phyloP scores from a whole-genome alignment of 2,113 vertebrate species.

The Hemiscyllium ocellatum region DNA sequence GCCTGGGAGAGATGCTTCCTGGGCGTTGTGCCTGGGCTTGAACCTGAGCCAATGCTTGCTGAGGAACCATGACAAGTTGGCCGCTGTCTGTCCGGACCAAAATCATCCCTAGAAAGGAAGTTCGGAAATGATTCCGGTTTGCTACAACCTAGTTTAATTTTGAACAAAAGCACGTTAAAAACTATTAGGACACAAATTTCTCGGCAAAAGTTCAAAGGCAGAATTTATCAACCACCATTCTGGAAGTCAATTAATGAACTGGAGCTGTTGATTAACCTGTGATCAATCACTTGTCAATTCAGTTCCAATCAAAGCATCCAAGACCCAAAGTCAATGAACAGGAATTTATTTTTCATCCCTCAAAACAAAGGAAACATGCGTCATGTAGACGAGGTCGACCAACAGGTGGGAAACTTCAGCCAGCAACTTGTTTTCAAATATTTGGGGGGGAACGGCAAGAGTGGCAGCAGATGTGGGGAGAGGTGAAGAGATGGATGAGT shows the following conservation, averaged over 20 bases:
- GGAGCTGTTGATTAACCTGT: background rate
- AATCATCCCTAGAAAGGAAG: constrained; percentile 63
- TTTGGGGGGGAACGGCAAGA: no score
- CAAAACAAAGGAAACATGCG: background rate
- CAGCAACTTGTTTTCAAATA: no score
- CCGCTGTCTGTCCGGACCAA: constrained; percentile 74
- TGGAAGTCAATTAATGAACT: background rate
- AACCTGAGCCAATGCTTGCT: constrained; percentile 73
- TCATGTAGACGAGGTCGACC: background rate
- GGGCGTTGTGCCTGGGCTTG: constrained; percentile 61
- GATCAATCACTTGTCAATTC: background rate
- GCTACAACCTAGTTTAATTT: background rate
- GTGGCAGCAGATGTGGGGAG: no score
- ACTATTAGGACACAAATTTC: background rate
- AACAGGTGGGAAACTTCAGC: background rate
- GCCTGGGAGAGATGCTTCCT: constrained; percentile 61
- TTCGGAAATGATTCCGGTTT: background rate
- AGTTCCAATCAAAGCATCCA: background rate
- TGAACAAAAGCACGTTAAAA: background rate
- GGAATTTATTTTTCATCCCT: background rate
- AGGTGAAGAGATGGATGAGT: no score
- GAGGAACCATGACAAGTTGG: constrained; percentile 76
- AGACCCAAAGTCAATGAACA: background rate
- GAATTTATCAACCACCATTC: background rate
- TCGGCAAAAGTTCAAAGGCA: background rate